Evolutionary conservation across 2,113 vertebrate genomes (phyloP).

Genomic region (Himantopus leucocephalus): DNA sequence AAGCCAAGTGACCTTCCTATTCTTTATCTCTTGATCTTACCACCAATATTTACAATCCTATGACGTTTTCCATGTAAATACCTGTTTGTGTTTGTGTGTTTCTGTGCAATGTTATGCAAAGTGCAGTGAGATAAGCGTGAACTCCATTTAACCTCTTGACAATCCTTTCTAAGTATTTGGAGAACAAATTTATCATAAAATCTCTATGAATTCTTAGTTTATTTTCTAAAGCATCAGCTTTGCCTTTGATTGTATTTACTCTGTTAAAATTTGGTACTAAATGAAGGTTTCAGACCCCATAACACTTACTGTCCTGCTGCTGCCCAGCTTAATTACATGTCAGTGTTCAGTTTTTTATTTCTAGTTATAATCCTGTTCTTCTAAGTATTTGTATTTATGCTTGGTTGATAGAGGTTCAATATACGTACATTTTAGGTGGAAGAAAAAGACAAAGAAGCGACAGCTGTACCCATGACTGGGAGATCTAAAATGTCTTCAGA

Average conservation of each 20-base stretch:
- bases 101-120: not conserved
- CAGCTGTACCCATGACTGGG: not conserved
- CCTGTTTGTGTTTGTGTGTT: not conserved
- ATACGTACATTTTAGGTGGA: not conserved
- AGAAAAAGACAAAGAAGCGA: not conserved
- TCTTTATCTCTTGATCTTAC: not conserved
- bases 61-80: not conserved
- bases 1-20: not conserved
- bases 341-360: not conserved
- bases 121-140: not conserved
- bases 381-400: not conserved
- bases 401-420: not conserved
- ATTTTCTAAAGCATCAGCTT: not conserved
- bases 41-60: not conserved
- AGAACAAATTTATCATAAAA: not conserved
- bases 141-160: not conserved
- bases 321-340: not conserved
- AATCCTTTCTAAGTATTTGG: not conserved
- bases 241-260: not conserved
- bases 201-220: not conserved
- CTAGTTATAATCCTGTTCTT: not conserved
- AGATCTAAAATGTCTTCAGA: not conserved
- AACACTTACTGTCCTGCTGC: not conserved
- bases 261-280: not conserved
- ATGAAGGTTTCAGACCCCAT: not conserved